phyloP scores from a whole-genome alignment of 1,140 invertebrate genomes.

The Drosophila biarmipes region DNA sequence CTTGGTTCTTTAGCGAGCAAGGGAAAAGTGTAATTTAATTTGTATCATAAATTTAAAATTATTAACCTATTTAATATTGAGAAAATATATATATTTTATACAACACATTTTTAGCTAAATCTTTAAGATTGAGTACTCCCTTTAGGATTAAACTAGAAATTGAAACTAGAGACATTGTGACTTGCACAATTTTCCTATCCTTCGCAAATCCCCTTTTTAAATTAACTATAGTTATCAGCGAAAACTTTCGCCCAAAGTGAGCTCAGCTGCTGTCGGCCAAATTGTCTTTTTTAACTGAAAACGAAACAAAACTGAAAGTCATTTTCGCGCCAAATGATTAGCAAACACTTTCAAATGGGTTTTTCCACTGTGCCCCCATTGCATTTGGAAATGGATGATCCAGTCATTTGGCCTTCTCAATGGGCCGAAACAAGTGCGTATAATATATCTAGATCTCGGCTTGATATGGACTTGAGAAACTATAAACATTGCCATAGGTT shows the following conservation, averaged over 20 bases:
- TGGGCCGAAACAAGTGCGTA: neutral
- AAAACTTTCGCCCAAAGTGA: neutral
- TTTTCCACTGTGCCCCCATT: constrained; percentile 6
- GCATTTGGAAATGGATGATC: constrained; percentile 5
- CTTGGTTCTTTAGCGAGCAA: too few relatives aligned
- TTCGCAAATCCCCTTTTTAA: neutral
- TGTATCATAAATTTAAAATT: too few relatives aligned
- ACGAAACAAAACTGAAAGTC: constrained; percentile 11
- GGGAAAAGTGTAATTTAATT: too few relatives aligned
- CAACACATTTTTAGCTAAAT: too few relatives aligned
- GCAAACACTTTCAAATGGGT: constrained; percentile 8
- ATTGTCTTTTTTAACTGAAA: constrained; percentile 3
- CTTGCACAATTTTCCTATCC: neutral
- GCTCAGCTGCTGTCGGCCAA: constrained; percentile 8
- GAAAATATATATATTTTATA: too few relatives aligned
- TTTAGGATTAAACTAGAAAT: neutral
- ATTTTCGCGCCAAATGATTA: constrained; percentile 28
- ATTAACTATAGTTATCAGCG: neutral
- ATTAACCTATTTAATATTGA: neutral
- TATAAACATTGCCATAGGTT: constrained; percentile 28
- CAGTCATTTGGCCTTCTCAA: constrained; percentile 9
- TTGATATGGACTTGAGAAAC: constrained; percentile 1
- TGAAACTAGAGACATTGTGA: neutral
- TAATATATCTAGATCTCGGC: neutral
- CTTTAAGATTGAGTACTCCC: too few relatives aligned